These are phyloP conservation scores for Agrotis clavis DNA, from an alignment of 2,888 invertebrate species.

Conservation along the genomic window DNA sequence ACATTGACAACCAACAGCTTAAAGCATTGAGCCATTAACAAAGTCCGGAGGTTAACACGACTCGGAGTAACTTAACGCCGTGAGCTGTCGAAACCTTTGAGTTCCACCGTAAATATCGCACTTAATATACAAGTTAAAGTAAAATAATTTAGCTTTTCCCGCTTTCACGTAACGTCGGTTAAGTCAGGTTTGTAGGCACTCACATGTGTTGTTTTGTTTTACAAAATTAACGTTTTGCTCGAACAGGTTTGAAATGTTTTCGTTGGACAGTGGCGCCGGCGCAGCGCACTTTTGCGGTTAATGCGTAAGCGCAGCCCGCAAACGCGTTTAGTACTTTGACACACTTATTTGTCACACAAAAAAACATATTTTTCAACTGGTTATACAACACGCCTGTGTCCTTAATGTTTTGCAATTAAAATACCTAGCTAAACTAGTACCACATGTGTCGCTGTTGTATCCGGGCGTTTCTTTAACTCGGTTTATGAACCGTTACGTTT, in stretches of 20 bases:
- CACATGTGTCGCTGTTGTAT: constrained; percentile 32
- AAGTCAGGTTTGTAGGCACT: constrained; percentile 77
- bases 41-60: constrained; percentile 22
- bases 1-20: constrained; percentile 9
- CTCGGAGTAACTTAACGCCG: constrained; percentile 39
- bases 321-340: constrained; percentile 86
- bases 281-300: constrained; percentile 82
- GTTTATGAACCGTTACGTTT: constrained; percentile 53
- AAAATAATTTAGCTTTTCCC: constrained; percentile 81
- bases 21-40: constrained; percentile 33
- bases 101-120: constrained; percentile 50
- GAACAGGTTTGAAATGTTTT: constrained; percentile 83
- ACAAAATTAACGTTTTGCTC: constrained; percentile 82
- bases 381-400: constrained; percentile 52
- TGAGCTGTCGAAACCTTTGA: constrained; percentile 47
- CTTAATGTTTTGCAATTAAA: constrained; percentile 57
- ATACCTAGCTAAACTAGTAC: constrained; percentile 57
- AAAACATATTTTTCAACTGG: constrained; percentile 58
- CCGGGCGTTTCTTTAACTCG: constrained; percentile 42
- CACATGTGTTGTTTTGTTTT: constrained; percentile 80
- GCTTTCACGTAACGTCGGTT: constrained; percentile 78
- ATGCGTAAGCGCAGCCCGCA: constrained; percentile 80
- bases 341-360: constrained; percentile 79
- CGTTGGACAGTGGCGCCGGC: constrained; percentile 76
- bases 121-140: constrained; percentile 67